Base-by-base conservation (phyloP, 2,888 invertebrate species). In the Athalia cordata region DNA sequence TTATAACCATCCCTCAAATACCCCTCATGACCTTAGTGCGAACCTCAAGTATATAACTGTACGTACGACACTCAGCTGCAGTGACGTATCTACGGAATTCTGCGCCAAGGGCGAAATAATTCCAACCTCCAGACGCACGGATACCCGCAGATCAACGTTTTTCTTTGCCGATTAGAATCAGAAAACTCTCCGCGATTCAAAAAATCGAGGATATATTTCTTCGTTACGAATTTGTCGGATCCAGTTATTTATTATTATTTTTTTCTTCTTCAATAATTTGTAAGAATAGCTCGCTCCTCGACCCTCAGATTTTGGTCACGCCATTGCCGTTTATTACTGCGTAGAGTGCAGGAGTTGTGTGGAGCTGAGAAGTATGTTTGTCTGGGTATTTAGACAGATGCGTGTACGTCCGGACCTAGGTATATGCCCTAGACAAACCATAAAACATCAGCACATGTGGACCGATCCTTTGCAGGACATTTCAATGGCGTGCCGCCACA, bases 1-100 rank as follows among this genome's bases (percentile, higher is more conserved):
- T 68, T 13, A 13, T 13, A 66, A 68, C 52, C 68, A 68, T 68
- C 68, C 68, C 68, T 68, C 52, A n/a, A 68, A 68, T 55, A 50
- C 68, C 52, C 68, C 68, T 68, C 68, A 55, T 68, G 68, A 68
- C 50, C 68, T 15, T 55, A 68, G 43, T 29, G 68, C 15, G 52
- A 68, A 15, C 68, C 68, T 29, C 45, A 68, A 52, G 52, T 68
- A 29, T 68, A 64, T 43, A 64, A 13, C n/a, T 64, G 43, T 6
- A 43, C 47, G 29, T 65, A 65, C 5, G 3, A 11, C 7, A n/a
- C 9, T 65, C 45, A 11, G 45, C 43, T 6, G 43, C 29, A 68
- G 55, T 11, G 11, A 50, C 68, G 68, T 52, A 68, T 29, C 68
- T 68, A 50, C 29, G 8, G 11, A 5, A 50, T 50, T 13, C 15